Conservation (phyloP, 2,797 vertebrate species). For the Allobates femoralis region DNA sequence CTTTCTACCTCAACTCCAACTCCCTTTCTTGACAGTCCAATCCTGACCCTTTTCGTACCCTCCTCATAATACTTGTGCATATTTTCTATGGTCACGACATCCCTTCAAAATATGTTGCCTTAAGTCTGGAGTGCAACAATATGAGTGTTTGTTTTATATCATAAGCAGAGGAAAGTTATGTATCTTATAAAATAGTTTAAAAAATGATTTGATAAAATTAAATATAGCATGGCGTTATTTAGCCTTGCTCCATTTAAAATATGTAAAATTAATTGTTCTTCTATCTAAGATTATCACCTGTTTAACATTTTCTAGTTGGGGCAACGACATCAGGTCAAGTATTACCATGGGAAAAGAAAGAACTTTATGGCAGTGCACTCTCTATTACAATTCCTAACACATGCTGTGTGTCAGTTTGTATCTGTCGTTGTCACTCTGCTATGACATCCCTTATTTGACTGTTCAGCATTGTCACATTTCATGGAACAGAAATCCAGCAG, state of each 20-base stretch:
- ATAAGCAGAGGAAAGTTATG: too few species aligned
- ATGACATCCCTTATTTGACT: slow-evolving; percentile 1
- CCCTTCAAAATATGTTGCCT: too few species aligned
- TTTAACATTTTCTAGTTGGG: slow-evolving; percentile 10
- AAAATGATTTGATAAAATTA: too few species aligned
- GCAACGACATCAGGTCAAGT: background rate
- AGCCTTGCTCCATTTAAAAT: background rate
- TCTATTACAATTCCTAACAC: slow-evolving; percentile 18
- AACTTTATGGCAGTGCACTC: background rate
- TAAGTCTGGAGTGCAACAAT: too few species aligned
- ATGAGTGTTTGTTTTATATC: too few species aligned
- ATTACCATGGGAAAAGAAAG: slow-evolving; percentile 6
- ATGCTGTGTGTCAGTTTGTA: slow-evolving; percentile 26
- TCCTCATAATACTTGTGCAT: too few species aligned
- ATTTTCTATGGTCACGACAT: too few species aligned
- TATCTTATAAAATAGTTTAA: too few species aligned
- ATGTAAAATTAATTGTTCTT: background rate
- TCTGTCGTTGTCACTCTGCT: slow-evolving; percentile 7
- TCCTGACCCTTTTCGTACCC: too few species aligned
- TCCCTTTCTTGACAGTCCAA: too few species aligned
- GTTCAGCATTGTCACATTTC: slow-evolving; percentile 37
- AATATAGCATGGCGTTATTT: background rate
- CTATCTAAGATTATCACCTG: background rate
- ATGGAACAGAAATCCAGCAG: slow-evolving; percentile 1
- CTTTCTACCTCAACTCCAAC: too few species aligned